A percentile compares a stretch with the other conserved stretches of the same genome.
Conservation (phyloP, 1,140 invertebrate genomes). For the Manduca sexta region DNA sequence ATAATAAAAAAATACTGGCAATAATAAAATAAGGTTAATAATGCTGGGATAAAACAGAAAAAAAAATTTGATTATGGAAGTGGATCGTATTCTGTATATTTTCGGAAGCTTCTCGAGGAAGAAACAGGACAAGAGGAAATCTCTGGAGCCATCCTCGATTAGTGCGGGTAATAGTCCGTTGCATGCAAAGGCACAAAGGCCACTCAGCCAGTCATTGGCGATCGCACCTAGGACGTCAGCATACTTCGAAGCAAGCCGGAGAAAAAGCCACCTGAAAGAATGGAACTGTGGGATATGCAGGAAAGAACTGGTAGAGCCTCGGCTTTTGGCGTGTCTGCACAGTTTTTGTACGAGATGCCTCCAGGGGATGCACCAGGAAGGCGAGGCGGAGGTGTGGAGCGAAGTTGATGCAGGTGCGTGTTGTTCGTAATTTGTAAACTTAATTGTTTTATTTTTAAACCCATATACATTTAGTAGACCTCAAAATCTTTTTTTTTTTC, state of each 20-base stretch:
- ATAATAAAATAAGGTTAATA: conserved; percentile 8
- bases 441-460: no score
- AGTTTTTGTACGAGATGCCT: conserved; percentile 75
- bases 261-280: conserved; percentile 33
- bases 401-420: conserved; percentile 55
- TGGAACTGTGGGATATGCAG: conserved; percentile 71
- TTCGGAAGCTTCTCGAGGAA: conserved; percentile 76
- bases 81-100: conserved; percentile 75
- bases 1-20: no score
- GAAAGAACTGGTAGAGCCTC: conserved; percentile 69
- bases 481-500: no score
- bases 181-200: conserved; percentile 28
- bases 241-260: conserved; percentile 21
- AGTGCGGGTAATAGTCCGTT: conserved; percentile 63
- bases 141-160: conserved; percentile 55
- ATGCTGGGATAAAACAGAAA: conserved; percentile 2
- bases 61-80: conserved; percentile 63
- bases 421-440: no score
- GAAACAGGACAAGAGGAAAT: conserved; percentile 65
- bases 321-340: conserved; percentile 74
- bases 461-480: no score
- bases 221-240: conserved; percentile 48
- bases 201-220: conserved; percentile 37
- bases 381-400: conserved; percentile 51
- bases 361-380: conserved; percentile 52